These are phyloP conservation scores for Eupithecia insigniata DNA, from an alignment of 2,888 invertebrate species.

Conservation along the genomic window DNA sequence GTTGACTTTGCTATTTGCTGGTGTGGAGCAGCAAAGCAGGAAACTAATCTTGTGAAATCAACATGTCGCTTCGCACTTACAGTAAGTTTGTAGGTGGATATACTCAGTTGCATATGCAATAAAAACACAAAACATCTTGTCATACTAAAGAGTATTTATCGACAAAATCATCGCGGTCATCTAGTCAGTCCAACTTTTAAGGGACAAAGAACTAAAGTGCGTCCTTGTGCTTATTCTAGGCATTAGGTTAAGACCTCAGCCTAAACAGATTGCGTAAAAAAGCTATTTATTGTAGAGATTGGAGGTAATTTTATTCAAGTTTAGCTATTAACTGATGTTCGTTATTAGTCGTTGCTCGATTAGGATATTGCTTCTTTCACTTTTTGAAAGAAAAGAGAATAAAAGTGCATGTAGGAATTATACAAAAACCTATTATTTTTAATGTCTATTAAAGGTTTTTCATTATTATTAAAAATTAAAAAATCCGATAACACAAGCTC, in stretches of 20 bases:
- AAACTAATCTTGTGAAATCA: constrained; percentile 58
- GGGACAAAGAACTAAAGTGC: not conserved
- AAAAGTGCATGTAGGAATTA: not conserved
- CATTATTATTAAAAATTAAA: too few species aligned
- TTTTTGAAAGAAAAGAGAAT: not conserved
- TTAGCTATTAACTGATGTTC: too few species aligned
- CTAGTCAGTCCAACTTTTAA: not conserved
- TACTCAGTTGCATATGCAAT: not conserved
- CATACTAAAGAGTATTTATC: not conserved
- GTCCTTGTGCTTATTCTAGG: not conserved
- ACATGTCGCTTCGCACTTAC: constrained; percentile 49
- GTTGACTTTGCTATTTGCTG: constrained; percentile 71
- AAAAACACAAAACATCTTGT: not conserved
- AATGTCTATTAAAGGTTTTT: too few species aligned
- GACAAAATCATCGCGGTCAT: not conserved
- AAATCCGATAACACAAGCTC: too few species aligned
- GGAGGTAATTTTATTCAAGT: too few species aligned
- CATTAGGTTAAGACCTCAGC: too few species aligned
- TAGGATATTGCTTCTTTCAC: not conserved
- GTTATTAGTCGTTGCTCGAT: not conserved
- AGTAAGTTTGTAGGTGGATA: constrained; percentile 44
- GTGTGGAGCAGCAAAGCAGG: constrained; percentile 54
- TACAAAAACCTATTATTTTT: not conserved
- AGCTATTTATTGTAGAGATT: not conserved
- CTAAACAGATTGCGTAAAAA: not conserved